Base-by-base conservation (phyloP, 2,888 invertebrate species). In the Drosophila ustulata region DNA sequence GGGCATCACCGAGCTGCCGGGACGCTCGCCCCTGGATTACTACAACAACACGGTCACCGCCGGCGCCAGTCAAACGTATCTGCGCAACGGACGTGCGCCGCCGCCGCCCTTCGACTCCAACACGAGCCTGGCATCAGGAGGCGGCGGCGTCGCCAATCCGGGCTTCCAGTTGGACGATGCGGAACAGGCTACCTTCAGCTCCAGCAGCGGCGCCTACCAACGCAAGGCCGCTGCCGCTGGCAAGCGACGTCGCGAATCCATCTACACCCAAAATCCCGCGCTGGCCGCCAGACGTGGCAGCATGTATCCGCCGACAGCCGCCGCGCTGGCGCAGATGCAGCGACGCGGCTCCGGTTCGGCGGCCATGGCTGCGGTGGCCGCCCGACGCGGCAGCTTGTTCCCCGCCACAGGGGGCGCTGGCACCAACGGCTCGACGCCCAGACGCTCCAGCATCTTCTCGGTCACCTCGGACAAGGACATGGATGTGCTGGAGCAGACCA, bases 401-500 rank as follows among this genome's bases (percentile, higher is more conserved):
- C 89, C 90, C 0, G 74, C 75, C 2, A 73, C 75, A 1, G 39
- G 34, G 0, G 26, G n/a, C 0, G 41, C 47, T 5, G n/a, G n/a
- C 1, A 11, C 13, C 5, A 41, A 13, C 18, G 23, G n/a, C 23
- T 8, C 23, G 0, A 53, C 83, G 71, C 64, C 90, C 68, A 71
- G 91, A 50, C 80, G 91, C 64, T 82, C 85, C 5, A 92, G 91
- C 71, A 69, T 90, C 47, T 94, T 91, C 57, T 90, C 91, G 6
- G 82, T 90, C 1, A 82, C 91, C 9, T 91, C 90, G 0, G 90
- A 90, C 25, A 90, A 90, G 65, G 90, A 92, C 37, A 87, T 90
- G 71, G 88, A 92, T 83, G 94, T 96, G 9, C 92, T 97, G 61
- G 97, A 97, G 91, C 95, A 96, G 82, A 97, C 97, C 0, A 96